Conservation (phyloP, 1,140 invertebrate species). For the Asbolus verrucosus region DNA sequence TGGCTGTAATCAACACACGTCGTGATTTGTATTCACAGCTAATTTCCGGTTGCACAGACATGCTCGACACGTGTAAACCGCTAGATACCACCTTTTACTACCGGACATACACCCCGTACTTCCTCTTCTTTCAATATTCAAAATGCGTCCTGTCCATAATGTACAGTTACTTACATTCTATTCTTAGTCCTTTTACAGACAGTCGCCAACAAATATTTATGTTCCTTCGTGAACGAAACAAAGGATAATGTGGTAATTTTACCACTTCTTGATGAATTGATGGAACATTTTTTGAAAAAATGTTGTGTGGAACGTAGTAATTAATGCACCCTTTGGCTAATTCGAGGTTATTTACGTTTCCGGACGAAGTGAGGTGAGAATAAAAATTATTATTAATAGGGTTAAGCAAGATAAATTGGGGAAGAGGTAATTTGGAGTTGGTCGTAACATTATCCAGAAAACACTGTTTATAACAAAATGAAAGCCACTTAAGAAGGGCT, state of each 20-base stretch:
- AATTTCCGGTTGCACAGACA: constrained; percentile 55
- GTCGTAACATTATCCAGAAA: too few species aligned
- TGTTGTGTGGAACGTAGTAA: too few species aligned
- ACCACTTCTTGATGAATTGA: too few species aligned
- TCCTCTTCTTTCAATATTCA: constrained; percentile 43
- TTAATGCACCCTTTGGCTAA: too few species aligned
- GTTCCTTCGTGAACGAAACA: constrained; percentile 7
- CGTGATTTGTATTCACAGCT: constrained; percentile 56
- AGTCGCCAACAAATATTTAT: constrained; percentile 11
- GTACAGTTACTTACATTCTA: constrained; percentile 38
- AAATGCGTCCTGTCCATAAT: constrained; percentile 18
- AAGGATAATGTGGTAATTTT: constrained; percentile 8
- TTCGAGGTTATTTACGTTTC: too few species aligned
- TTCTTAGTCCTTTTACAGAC: background rate
- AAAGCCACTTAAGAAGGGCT: too few species aligned
- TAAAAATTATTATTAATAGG: too few species aligned
- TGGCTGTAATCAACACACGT: constrained; percentile 48
- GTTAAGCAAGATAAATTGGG: too few species aligned
- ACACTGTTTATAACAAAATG: too few species aligned
- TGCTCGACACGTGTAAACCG: constrained; percentile 56
- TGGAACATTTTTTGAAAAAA: too few species aligned
- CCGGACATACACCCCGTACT: constrained; percentile 45
- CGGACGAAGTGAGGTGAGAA: too few species aligned
- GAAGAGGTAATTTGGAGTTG: too few species aligned
- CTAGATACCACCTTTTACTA: constrained; percentile 49